These are phyloP conservation scores for Proteles cristata DNA, from an alignment of 2,113 vertebrate species.

Conservation along the genomic window DNA sequence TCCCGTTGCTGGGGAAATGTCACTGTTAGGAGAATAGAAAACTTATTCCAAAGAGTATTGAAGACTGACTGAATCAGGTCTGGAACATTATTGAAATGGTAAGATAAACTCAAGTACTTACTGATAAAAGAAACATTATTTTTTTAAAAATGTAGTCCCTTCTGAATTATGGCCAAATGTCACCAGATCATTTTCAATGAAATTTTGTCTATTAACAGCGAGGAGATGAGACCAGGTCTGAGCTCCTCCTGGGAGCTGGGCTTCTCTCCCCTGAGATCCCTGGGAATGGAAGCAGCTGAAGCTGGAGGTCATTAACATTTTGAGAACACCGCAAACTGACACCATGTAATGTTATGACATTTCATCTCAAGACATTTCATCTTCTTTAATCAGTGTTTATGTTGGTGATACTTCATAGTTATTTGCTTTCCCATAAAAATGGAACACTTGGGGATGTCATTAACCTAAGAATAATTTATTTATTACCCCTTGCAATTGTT, in stretches of 20 bases:
- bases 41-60: slow-evolving; percentile 66
- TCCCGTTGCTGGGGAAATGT: slow-evolving; percentile 59
- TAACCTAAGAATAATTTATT: slow-evolving; percentile 60
- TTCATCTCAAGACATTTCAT: slow-evolving; percentile 75
- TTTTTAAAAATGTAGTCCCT: slow-evolving; percentile 33
- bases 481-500: not conserved
- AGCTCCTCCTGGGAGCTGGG: not conserved
- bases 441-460: slow-evolving; percentile 15
- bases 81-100: slow-evolving; percentile 64
- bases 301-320: slow-evolving; percentile 72
- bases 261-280: slow-evolving; percentile 37
- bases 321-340: slow-evolving; percentile 70
- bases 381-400: slow-evolving; percentile 80
- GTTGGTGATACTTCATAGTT: slow-evolving; percentile 64
- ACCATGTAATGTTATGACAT: slow-evolving; percentile 75
- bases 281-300: slow-evolving; percentile 19
- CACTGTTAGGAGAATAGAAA: slow-evolving; percentile 49
- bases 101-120: slow-evolving; percentile 50
- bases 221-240: not conserved
- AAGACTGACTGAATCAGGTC: slow-evolving; percentile 74
- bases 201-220: not conserved
- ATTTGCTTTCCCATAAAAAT: slow-evolving; percentile 73
- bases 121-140: slow-evolving; percentile 49
- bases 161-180: slow-evolving; percentile 72
- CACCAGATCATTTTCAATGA: slow-evolving; percentile 67